Conservation (phyloP, 2,797 vertebrate species). For the Hyperoplus immaculatus region DNA sequence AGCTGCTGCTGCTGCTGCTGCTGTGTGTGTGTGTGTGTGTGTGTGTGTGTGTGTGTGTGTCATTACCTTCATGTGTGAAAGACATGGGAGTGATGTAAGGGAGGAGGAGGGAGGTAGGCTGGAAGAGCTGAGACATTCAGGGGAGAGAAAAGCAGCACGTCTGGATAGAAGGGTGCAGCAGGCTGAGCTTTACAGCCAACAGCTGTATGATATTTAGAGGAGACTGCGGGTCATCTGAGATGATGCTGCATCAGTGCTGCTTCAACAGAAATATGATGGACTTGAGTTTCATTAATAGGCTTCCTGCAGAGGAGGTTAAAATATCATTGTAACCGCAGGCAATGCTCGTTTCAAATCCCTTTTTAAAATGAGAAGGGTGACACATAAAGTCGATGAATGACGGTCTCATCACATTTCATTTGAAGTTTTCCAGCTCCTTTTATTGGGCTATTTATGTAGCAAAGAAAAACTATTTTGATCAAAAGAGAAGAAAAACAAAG, state of each 20-base stretch:
- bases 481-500: too few species aligned
- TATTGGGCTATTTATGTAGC: constrained; percentile 32
- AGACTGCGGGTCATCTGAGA: constrained; percentile 46
- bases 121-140: constrained; percentile 51
- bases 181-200: constrained; percentile 48
- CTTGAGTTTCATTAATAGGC: constrained; percentile 24
- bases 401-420: not conserved
- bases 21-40: not conserved
- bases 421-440: not conserved
- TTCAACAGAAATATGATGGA: constrained; percentile 16
- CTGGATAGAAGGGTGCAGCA: constrained; percentile 69
- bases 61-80: not conserved
- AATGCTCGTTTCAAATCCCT: not conserved
- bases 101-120: constrained; percentile 11
- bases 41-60: constrained; percentile 10
- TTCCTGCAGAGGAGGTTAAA: constrained; percentile 17
- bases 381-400: not conserved
- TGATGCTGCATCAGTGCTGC: constrained; percentile 44
- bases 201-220: constrained; percentile 73
- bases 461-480: not conserved
- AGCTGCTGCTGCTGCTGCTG: constrained; percentile 17
- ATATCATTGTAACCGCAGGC: not conserved
- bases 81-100: constrained; percentile 42
- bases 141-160: constrained; percentile 42
- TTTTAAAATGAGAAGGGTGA: not conserved